Evolutionary conservation across 2,888 invertebrate genomes (phyloP).

Genomic region (Drosophila colorata): DNA sequence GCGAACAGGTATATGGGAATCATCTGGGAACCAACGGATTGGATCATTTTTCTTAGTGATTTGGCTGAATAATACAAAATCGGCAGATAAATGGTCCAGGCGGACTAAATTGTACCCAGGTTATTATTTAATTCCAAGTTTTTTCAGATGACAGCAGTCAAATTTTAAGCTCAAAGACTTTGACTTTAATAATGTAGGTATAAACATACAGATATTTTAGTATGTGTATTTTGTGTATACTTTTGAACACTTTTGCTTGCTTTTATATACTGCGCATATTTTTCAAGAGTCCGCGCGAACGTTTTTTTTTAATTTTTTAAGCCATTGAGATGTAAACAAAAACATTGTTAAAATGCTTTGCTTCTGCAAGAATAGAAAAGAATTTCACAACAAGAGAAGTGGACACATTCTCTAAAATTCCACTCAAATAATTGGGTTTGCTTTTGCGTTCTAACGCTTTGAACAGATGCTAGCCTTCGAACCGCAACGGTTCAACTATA

Average conservation of each 20-base stretch:
- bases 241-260: background rate
- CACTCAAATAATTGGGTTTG: constrained; percentile 9
- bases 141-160: too few species aligned
- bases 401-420: background rate
- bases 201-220: too few species aligned
- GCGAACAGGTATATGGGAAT: too few species aligned
- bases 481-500: background rate
- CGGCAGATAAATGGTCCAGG: too few species aligned
- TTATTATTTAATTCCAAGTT: too few species aligned
- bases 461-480: background rate
- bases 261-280: constrained; percentile 1
- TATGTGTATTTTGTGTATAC: too few species aligned
- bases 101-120: too few species aligned
- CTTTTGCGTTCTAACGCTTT: background rate
- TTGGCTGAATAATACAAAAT: too few species aligned
- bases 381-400: background rate
- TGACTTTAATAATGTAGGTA: too few species aligned
- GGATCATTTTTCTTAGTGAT: too few species aligned
- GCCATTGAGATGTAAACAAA: constrained; percentile 9
- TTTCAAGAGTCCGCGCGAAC: background rate
- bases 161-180: too few species aligned
- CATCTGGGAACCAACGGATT: too few species aligned
- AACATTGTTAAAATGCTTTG: constrained; percentile 8
- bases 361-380: background rate
- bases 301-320: background rate